These are phyloP conservation scores for Setophaga coronata DNA, from an alignment of 2,113 vertebrate genomes.

Conservation along the genomic window DNA sequence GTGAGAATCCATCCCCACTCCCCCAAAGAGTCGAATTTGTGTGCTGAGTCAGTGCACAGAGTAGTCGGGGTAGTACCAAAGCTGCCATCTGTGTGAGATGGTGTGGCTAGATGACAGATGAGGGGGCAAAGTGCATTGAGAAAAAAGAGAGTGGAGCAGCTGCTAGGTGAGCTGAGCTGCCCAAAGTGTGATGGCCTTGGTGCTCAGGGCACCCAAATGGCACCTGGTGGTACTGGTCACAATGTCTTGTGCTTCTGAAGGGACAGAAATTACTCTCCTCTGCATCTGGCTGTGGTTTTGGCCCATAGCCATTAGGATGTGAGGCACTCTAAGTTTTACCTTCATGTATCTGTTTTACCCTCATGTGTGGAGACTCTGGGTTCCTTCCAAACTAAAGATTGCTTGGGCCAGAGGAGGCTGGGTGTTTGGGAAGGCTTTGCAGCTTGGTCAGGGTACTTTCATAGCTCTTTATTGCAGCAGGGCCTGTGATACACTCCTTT, in stretches of 20 bases:
- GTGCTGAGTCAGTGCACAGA: not conserved
- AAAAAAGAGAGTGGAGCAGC: not conserved
- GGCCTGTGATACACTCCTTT: not conserved
- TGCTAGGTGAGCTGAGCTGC: not conserved
- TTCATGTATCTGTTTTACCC: not conserved
- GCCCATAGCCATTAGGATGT: not conserved
- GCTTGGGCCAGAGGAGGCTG: not conserved
- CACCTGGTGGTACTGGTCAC: not conserved
- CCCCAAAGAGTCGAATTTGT: not conserved
- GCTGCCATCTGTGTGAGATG: not conserved
- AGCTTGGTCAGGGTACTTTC: not conserved
- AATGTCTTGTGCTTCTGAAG: not conserved
- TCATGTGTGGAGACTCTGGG: not conserved
- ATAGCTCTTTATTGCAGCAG: not conserved
- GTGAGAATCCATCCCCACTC: not conserved
- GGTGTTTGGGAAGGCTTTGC: not conserved
- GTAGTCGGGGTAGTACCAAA: not conserved
- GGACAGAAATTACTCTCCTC: not conserved
- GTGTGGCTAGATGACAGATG: not conserved
- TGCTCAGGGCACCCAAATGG: not conserved
- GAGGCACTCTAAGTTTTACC: not conserved
- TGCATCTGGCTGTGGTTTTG: not conserved
- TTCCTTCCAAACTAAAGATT: not conserved
- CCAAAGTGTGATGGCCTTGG: fast-evolving
- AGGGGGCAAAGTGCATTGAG: not conserved